Percentiles rank a stretch among this genome's conserved stretches.
These are phyloP conservation scores for Isotomurus palustris DNA, from an alignment of 2,888 invertebrate species.

Conservation along the genomic window DNA sequence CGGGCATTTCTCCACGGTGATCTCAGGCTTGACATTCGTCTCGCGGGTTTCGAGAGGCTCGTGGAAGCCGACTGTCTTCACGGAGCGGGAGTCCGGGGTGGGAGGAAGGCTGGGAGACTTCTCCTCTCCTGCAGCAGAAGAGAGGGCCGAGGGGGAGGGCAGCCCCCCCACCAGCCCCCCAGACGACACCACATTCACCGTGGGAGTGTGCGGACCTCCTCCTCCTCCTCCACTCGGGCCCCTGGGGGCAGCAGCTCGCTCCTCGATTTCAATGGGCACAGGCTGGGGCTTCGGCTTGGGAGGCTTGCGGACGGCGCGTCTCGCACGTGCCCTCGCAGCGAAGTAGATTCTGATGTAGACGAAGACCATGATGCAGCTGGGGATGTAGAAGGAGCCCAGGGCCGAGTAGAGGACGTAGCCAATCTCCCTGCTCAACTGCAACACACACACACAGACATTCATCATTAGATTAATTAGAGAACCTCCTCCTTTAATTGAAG, in stretches of 20 bases:
- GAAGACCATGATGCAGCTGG: slow-evolving; percentile 98
- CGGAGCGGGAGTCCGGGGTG: slow-evolving; percentile 36
- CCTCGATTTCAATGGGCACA: slow-evolving; percentile 53
- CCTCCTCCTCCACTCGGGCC: too few species aligned
- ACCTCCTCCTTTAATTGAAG: too few species aligned
- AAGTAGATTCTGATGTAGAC: slow-evolving; percentile 98
- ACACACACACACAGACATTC: slow-evolving; percentile 8
- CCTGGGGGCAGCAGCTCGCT: slow-evolving; percentile 31
- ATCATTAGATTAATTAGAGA: slow-evolving; percentile 18
- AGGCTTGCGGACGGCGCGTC: slow-evolving; percentile 78
- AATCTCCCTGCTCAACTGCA: slow-evolving; percentile 86
- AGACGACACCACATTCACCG: too few species aligned
- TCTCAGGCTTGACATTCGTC: slow-evolving; percentile 41
- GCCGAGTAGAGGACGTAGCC: slow-evolving; percentile 98
- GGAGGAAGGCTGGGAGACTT: slow-evolving; percentile 30
- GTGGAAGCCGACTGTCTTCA: slow-evolving; percentile 44
- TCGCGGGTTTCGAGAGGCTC: slow-evolving; percentile 42
- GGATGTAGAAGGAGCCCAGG: slow-evolving; percentile 97
- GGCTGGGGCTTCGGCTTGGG: slow-evolving; percentile 56
- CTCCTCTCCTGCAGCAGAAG: too few species aligned
- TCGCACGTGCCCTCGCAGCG: slow-evolving; percentile 87
- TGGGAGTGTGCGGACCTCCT: neutral
- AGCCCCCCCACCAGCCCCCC: too few species aligned
- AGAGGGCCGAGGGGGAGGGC: too few species aligned
- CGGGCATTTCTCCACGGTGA: slow-evolving; percentile 45